phyloP scores from a whole-genome alignment of 2,113 vertebrate genomes.

The Sisor rabdophorus region DNA sequence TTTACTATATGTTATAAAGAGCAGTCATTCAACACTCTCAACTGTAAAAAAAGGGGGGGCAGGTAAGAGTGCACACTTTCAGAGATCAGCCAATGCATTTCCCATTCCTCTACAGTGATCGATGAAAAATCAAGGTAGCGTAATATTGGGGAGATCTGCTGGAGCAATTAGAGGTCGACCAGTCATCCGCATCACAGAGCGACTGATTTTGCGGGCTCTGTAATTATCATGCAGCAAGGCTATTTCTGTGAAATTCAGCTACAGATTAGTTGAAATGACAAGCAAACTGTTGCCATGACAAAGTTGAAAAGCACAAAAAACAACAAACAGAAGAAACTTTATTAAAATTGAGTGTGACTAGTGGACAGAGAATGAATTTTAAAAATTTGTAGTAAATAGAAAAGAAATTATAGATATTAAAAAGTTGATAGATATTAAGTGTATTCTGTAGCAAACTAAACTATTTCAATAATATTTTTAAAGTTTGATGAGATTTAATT shows the following conservation, averaged over 20 bases:
- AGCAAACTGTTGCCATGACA: constrained; percentile 68
- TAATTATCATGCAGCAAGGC: constrained; percentile 66
- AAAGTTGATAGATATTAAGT: constrained; percentile 3
- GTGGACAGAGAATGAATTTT: constrained; percentile 37
- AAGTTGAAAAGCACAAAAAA: constrained; percentile 64
- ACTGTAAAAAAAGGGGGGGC: not conserved
- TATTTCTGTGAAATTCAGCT: constrained; percentile 71
- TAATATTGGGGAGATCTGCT: constrained; percentile 68
- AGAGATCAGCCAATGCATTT: constrained; percentile 58
- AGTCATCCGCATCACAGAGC: constrained; percentile 72
- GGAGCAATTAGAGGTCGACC: constrained; percentile 62
- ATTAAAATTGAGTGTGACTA: constrained; percentile 61
- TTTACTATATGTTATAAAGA: constrained; percentile 3
- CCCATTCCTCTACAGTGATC: constrained; percentile 64
- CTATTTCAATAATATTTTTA: not conserved
- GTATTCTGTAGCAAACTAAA: constrained; percentile 9
- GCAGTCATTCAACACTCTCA: constrained; percentile 8
- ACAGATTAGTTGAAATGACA: constrained; percentile 68
- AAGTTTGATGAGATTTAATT: not conserved
- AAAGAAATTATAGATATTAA: constrained; percentile 2
- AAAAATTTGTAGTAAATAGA: constrained; percentile 20
- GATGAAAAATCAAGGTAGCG: constrained; percentile 68
- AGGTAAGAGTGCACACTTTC: constrained; percentile 19
- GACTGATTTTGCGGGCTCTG: constrained; percentile 63
- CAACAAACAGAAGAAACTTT: constrained; percentile 65